Base-by-base conservation (phyloP, 2,888 invertebrate species). In the Spilarctia lutea region DNA sequence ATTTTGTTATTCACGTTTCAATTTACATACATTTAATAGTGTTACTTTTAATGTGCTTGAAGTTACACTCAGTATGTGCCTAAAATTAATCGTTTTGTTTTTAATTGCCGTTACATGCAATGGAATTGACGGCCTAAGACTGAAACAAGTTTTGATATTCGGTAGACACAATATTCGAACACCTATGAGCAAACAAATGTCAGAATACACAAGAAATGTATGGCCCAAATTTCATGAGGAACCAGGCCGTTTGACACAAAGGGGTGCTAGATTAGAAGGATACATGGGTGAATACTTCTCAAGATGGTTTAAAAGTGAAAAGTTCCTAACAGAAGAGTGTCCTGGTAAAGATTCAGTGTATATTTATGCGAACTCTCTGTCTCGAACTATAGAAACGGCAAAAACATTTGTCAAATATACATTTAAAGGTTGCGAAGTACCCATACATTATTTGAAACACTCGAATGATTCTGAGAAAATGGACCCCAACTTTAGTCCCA, bases 61-160 rank as follows among this genome's bases (percentile, higher is more conserved):
- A 63, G 63, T 30, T 30, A 30, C 63, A 63, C 18, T 30, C 63
- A 63, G 0, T 30, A 63, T 63, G 63, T 27, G 27, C 6, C 30
- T 63, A 6, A 63, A 63, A 18, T 30, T 69, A 11, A 20, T 39
- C 4, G 20, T 63, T 71, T 48, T 79, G 42, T 45, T 76, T 42
- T 52, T 79, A 73, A 65, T 56, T 20, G 35, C 74, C 0, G 66
- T 72, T 35, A 20, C 70, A 27, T 76, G 73, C 65, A 33, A 76
- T 63, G 73, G 65, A 16, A 56, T 67, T 1, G 27, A 71, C 0
- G 71, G 33, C 0, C 33, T 82, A 48, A 69, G 71, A 74, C 65
- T 84, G 30, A 83, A 82, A 69, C 84, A 84, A 73, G 79, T 84
- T 0, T 69, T 83, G 3, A 82, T 83, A 74, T 60, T 84, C 0